Evolutionary conservation across 2,888 invertebrate genomes (phyloP), one percentile per base, ranked within the genome.

Genomic region (Lithosia quadra): DNA sequence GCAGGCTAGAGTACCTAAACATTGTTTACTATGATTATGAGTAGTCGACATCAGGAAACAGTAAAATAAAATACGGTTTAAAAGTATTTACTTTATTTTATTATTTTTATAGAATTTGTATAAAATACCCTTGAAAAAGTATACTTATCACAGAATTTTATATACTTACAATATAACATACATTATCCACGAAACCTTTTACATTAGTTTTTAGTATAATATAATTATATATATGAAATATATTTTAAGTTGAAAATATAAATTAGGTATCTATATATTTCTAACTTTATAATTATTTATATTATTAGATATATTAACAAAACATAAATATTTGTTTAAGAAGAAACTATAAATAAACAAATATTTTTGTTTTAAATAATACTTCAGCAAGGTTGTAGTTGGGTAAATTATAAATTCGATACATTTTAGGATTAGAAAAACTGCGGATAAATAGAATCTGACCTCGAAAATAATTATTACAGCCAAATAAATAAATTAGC

Each of bases 121-220:
- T 53, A 74, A 78, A 81, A 76, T 67, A 75, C 73, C 74, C 62
- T 75, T 69, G 79, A 73, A 76, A 71, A 76, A 79, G 68, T 75
- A 68, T 85, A n/a, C 49, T 49, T 49, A 84, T 84, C 84, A 84
- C 84, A 84, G 85, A 82, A 80, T 75, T 71, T 64, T 76, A 81
- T 72, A 63, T 68, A 78, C 70, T 75, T 69, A 70, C 28, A 39
- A 36, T 21, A 56, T 24, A 24, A 33, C 8, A 57, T 57, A 57
- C 8, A 49, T 49, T 49, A 49, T 49, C 2, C 49, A 49, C 49
- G 49, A 49, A 49, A 49, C 49, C 49, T n/a, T 49, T 49, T n/a
- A 49, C 9, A 33, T 5, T 56, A 56, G n/a, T 22, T 59, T 59
- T 7, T n/a, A n/a, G n/a, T n/a, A 53, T 66, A 66, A 22, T 33